Base-by-base conservation (phyloP, 2,797 vertebrate species). In the Gymnothorax javanicus region DNA sequence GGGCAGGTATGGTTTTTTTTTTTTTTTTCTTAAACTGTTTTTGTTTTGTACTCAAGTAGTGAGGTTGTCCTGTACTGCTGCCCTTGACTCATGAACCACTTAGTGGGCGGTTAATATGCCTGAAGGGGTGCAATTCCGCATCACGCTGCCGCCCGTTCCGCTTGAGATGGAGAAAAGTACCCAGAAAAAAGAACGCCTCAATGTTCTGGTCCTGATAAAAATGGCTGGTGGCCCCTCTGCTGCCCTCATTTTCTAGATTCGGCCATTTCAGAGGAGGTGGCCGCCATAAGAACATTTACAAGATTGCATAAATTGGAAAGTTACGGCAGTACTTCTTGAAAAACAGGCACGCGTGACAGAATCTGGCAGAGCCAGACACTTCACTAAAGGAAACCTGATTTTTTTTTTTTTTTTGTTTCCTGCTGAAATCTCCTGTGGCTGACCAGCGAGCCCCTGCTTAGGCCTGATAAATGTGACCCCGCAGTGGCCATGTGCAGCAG, bases 261-360 rank as follows among this genome's bases (percentile, higher is more conserved):
- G 91, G 88, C 43, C 1, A 89, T 59, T 90, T 83, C 86, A 86
- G 87, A 86, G 57, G 62, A 83, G 86, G 87, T 84, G 88, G 88
- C 25, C 83, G 88, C 89, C 87, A 62, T 89, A 87, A 91, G 91
- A 92, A 93, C 92, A 88, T 90, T 91, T 85, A 91, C 4, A 60
- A 83, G 86, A 87, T 52, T 89, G 57, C 86, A 83, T 84, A 86
- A 82, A 71, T 93, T 91, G 86, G 88, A 62, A 87, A 85, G 15
- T 90, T 88, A 89, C 91, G 92, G 91, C 90, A 90, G 89, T 89
- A 15, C 90, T 11, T 73, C 93, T 90, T 94, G 94, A 92, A 89
- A 92, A 95, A 92, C 91, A 85, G 93, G 90, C 94, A 94, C 94
- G 97, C 96, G 96, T 97, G 97, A 98, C 98, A 98, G 97, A 98